Base-by-base conservation (phyloP, 2,888 invertebrate genomes). In the Melinopterus prodromus region DNA sequence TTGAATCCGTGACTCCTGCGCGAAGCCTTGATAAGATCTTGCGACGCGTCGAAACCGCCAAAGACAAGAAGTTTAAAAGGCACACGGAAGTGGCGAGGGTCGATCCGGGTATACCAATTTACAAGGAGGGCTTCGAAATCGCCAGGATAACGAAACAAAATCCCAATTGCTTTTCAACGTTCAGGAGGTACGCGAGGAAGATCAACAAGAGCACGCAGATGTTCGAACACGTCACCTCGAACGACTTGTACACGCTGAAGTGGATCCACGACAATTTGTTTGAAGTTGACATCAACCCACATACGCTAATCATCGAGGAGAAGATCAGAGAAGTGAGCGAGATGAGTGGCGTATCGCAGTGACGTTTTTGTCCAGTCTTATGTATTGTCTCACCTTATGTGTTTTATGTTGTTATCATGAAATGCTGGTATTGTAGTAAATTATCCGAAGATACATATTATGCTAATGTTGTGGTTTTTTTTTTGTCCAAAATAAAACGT, bases 211-310 rank as follows among this genome's bases (percentile, higher is more conserved):
- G 81, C 14, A 86, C 85, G 9, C 86, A 87, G 82, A 86, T 86
- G 85, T 85, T 84, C 71, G 86, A 87, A 75, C 84, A 87, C 71
- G 83, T 87, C 38, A 86, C 86, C 6, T 80, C 82, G 71, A 85
- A 85, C 69, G 86, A 87, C 78, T 81, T 87, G 69, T 85, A 85
- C 69, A 86, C 86, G 77, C 80, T 86, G 79, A 85, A 87, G 36
- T 87, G 87, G 87, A 85, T 87, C 37, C 83, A 87, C 77, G 86
- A 84, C 35, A 84, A 87, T 81, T 83, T 87, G 70, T 87, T 87
- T 81, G 82, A 83, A 12, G 84, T 86, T 69, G 83, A 84, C 53
- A 80, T 87, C 9, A 85, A 86, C 82, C 85, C 87, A 6, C 80
- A 84, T 75, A 85, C 83, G 26, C 77, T 86, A 6, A 82, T 87